phyloP scores from a whole-genome alignment of 2,113 vertebrate genomes.

The Merops nubicus region DNA sequence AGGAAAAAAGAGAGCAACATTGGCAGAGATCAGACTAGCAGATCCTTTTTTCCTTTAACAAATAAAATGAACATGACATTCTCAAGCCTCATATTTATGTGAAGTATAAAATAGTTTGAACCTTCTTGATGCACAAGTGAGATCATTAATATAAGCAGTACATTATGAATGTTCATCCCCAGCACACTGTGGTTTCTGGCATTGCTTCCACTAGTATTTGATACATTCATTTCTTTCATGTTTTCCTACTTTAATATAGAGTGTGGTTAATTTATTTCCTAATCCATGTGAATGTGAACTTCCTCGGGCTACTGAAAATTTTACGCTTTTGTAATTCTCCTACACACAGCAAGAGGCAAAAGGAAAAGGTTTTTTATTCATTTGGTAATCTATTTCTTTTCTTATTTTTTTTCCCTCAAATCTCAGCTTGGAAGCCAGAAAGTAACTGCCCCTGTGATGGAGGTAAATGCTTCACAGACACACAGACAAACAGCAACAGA shows the following conservation, averaged over 20 bases:
- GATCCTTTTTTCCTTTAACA: background rate
- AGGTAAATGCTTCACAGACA: slow-evolving; percentile 78
- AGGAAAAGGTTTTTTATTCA: slow-evolving; percentile 47
- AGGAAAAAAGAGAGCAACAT: background rate
- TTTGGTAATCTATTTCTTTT: slow-evolving; percentile 70
- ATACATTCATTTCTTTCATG: slow-evolving; percentile 35
- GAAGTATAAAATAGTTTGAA: background rate
- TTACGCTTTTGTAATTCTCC: slow-evolving; percentile 25
- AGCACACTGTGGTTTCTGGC: slow-evolving; percentile 61
- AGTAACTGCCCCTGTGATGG: slow-evolving; percentile 71
- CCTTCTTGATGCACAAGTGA: background rate
- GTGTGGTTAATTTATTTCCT: slow-evolving; percentile 56
- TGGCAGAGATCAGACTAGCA: background rate
- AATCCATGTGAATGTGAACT: slow-evolving; percentile 62
- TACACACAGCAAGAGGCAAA: slow-evolving; percentile 58
- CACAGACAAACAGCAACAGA: slow-evolving; percentile 71
- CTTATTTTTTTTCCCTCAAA: slow-evolving; percentile 71
- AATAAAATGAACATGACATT: background rate
- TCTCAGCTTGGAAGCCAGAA: slow-evolving; percentile 80
- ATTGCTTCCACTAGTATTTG: slow-evolving; percentile 55
- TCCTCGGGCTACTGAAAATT: slow-evolving; percentile 44
- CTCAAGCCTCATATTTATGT: background rate
- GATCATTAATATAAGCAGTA: background rate
- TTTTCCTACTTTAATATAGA: slow-evolving; percentile 43
- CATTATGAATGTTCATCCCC: background rate